A percentile compares a stretch with the other conserved stretches of the same genome.
phyloP scores from a whole-genome alignment of 2,888 invertebrate genomes.

The Andrena chrysosceles region DNA sequence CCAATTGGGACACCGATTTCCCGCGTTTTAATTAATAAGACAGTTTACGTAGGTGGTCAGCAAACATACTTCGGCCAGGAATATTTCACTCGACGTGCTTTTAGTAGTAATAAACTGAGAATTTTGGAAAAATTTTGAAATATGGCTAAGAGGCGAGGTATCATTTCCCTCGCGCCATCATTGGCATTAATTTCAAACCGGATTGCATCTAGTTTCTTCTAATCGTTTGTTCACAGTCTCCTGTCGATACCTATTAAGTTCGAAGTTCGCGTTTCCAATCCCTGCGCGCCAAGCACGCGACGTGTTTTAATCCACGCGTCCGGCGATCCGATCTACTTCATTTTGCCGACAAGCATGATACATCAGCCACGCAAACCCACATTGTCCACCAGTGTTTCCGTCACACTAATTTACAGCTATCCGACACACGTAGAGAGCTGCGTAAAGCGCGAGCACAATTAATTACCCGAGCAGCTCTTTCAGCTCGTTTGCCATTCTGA shows the following conservation, averaged over 20 bases:
- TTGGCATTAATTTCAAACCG: too few species aligned
- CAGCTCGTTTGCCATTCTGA: constrained; percentile 78
- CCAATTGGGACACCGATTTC: too few species aligned
- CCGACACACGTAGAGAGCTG: constrained; percentile 56
- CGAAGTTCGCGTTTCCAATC: neutral
- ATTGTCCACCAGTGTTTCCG: constrained; percentile 65
- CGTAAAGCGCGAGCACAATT: constrained; percentile 79
- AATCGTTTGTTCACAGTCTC: too few species aligned
- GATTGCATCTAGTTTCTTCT: neutral
- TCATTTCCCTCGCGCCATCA: too few species aligned
- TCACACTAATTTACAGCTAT: constrained; percentile 78
- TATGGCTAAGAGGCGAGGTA: too few species aligned
- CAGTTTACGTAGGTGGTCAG: too few species aligned
- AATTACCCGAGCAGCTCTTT: constrained; percentile 79
- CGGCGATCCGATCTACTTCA: constrained; percentile 51
- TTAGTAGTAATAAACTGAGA: too few species aligned
- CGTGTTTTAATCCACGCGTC: constrained; percentile 43
- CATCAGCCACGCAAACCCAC: constrained; percentile 54
- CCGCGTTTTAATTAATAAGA: too few species aligned
- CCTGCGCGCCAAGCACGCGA: neutral
- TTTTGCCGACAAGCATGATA: constrained; percentile 50
- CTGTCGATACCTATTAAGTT: constrained; percentile 5
- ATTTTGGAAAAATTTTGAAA: too few species aligned
- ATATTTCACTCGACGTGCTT: too few species aligned
- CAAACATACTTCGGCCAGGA: too few species aligned